These are phyloP conservation scores for Tinea trinotella DNA, from an alignment of 2,888 invertebrate genomes.

Conservation along the genomic window DNA sequence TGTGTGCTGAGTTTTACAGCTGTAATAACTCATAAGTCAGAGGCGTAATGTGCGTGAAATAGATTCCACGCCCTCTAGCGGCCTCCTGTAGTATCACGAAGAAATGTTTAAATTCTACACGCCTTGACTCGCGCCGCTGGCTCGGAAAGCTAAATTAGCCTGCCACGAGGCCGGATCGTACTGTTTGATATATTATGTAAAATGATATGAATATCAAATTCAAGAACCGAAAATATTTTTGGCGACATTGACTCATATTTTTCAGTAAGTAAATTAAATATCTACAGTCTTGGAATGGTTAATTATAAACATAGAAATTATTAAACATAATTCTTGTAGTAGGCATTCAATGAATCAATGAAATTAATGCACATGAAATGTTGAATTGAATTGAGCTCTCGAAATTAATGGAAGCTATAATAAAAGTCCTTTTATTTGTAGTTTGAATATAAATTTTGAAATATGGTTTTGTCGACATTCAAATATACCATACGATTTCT, in stretches of 20 bases:
- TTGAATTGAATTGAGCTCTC: slow-evolving; percentile 7
- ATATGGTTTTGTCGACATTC: slow-evolving; percentile 5
- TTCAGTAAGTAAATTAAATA: not conserved
- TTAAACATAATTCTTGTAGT: not conserved
- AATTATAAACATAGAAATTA: too few relatives aligned
- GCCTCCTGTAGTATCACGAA: slow-evolving; percentile 33
- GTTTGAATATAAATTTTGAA: slow-evolving; percentile 14
- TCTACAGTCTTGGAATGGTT: too few relatives aligned
- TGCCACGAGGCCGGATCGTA: slow-evolving; percentile 38
- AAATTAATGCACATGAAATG: not conserved
- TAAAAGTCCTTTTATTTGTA: slow-evolving; percentile 18
- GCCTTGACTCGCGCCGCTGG: slow-evolving; percentile 37
- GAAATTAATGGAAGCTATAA: slow-evolving; percentile 15
- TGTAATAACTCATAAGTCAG: slow-evolving; percentile 59
- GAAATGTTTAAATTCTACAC: slow-evolving; percentile 44
- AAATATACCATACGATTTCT: not conserved
- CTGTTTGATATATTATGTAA: slow-evolving; percentile 49
- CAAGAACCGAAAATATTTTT: slow-evolving; percentile 20
- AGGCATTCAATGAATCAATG: not conserved
- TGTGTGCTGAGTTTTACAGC: slow-evolving; percentile 60
- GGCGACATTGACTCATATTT: slow-evolving; percentile 1
- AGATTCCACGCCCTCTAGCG: slow-evolving; percentile 50
- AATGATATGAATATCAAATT: slow-evolving; percentile 39
- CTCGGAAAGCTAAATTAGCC: slow-evolving; percentile 52
- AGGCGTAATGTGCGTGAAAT: slow-evolving; percentile 62